These are phyloP conservation scores for Drosophila parabipectinata DNA, from an alignment of 1,140 invertebrate species.

Conservation along the genomic window DNA sequence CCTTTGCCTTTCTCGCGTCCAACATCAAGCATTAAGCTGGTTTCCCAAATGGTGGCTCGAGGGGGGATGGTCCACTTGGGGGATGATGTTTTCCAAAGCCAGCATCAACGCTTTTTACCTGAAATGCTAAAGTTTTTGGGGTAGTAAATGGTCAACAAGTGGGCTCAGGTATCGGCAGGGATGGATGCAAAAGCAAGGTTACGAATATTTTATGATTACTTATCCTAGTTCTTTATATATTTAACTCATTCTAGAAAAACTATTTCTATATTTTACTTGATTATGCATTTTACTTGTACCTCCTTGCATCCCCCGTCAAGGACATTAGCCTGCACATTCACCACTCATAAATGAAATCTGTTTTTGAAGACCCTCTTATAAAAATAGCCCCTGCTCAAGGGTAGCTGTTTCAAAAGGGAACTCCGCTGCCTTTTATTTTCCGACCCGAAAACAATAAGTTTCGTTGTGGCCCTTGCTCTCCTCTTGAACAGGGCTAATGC, in stretches of 20 bases:
- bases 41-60: background rate
- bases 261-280: background rate
- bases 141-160: slow-evolving; percentile 34
- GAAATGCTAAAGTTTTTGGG: background rate
- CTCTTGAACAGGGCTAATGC: slow-evolving; percentile 67
- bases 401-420: background rate
- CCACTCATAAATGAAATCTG: slow-evolving; percentile 14
- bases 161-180: slow-evolving; percentile 2
- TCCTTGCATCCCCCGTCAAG: slow-evolving; percentile 6
- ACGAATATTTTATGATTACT: background rate
- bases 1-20: slow-evolving; percentile 37
- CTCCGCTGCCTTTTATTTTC: slow-evolving; percentile 26
- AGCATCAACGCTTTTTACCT: slow-evolving; percentile 30
- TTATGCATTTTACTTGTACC: background rate
- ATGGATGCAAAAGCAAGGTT: background rate
- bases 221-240: background rate
- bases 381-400: slow-evolving; percentile 31
- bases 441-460: slow-evolving; percentile 63
- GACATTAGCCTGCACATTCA: background rate
- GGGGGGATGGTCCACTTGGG: slow-evolving; percentile 16
- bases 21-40: slow-evolving; percentile 37
- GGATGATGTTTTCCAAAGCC: slow-evolving; percentile 23
- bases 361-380: slow-evolving; percentile 22
- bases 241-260: background rate
- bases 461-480: slow-evolving; percentile 29